Percentiles rank a stretch among this genome's conserved stretches.
Conservation (phyloP, 2,888 invertebrate genomes). For the Acronicta alni region DNA sequence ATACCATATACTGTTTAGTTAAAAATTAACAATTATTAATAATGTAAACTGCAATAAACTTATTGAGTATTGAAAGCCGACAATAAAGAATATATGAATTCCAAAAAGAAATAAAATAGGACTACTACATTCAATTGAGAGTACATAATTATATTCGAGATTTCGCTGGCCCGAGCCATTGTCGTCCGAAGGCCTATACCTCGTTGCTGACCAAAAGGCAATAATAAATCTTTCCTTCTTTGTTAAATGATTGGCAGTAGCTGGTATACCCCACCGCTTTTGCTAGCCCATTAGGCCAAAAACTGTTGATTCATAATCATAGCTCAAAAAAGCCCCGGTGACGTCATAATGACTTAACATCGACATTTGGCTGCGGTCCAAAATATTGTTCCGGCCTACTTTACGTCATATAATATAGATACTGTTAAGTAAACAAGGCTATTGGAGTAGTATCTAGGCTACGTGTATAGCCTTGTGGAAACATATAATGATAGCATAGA, state of each 20-base stretch:
- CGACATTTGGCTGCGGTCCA: slow-evolving; percentile 36
- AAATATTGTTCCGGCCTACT: slow-evolving; percentile 26
- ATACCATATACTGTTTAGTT: too few species aligned
- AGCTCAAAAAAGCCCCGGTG: slow-evolving; percentile 29
- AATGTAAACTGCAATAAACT: too few species aligned
- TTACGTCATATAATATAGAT: neutral
- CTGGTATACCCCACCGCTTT: neutral
- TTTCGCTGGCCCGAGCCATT: too few species aligned
- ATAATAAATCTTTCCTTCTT: slow-evolving; percentile 13
- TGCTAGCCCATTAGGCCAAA: slow-evolving; percentile 27
- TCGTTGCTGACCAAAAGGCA: neutral
- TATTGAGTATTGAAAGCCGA: too few species aligned
- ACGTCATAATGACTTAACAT: slow-evolving; percentile 41
- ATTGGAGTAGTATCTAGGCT: neutral
- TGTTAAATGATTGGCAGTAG: slow-evolving; percentile 4
- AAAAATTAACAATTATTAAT: too few species aligned
- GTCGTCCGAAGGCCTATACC: too few species aligned
- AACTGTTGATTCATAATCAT: slow-evolving; percentile 34
- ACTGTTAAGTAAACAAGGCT: neutral
- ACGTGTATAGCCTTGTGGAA: neutral
- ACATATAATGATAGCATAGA: neutral
- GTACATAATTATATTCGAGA: too few species aligned
- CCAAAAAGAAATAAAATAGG: too few species aligned
- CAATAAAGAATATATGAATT: too few species aligned
- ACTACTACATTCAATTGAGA: too few species aligned